Evolutionary conservation across 2,113 vertebrate species (phyloP), one percentile per base, ranked within the genome.

Genomic region (Sinocyclocheilus maitianheensis): DNA sequence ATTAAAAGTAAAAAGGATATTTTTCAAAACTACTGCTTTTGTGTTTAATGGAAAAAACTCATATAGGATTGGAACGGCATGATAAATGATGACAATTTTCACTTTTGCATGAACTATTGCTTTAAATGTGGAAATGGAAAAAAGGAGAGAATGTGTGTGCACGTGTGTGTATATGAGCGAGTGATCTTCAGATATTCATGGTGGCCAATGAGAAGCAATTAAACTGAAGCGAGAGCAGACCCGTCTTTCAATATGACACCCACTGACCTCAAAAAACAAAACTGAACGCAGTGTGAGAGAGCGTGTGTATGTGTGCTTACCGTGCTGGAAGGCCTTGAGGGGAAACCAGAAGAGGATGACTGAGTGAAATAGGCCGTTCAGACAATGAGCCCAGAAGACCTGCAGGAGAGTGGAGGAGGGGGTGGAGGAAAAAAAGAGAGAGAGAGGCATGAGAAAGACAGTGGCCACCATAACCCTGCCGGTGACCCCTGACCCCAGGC

Each of bases 341-440:
- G 98, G 98, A 96, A 99, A 97, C 98, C 98, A 99, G 95, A 99
- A 99, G 91, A 99, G 97, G 95, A 99, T 99, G 95, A 99, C 96
- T 76, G 97, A 99, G 95, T 99, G 98, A 96, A 99, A 99, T 92
- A 99, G 98, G 93, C 98, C 98, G 91, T 99, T 99, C 95, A 99
- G 96, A 98, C 98, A 99, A 97, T 99, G 97, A 94, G 97, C 95
- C 98, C 98, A 99, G 96, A 99, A 99, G 96, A 99, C 98, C 98
- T 99, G 93, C 89, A 92, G 93, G 91, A 94, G 67, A 89, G 89
- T 87, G 88, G 74, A 83, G 88, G 87, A 89, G 88, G 82, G 82
- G 77, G 84, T 58, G 65, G 40, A 63, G 93, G 89, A 87, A 91
- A 91, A 94, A 81, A 77, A 71, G 72, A 65, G 30, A 34, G 71